A percentile compares a stretch with the other conserved stretches of the same genome.
Evolutionary conservation across 2,797 vertebrate genomes (phyloP).

Genomic region (Fistularia tabacaria): DNA sequence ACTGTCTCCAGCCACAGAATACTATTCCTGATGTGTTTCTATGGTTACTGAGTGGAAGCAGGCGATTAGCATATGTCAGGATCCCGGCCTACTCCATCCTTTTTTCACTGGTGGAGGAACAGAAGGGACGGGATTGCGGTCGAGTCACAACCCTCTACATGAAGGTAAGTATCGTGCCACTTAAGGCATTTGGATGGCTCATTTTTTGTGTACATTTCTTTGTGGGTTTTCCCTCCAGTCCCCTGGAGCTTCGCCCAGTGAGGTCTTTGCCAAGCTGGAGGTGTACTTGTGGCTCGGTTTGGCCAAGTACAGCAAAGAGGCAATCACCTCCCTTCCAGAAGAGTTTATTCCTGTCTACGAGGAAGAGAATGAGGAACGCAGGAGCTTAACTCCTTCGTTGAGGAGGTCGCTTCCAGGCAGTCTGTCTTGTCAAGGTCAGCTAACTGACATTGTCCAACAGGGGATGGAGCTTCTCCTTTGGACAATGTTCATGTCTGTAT

Average conservation of each 20-base stretch:
- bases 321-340: constrained; percentile 74
- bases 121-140: constrained; percentile 86
- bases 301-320: constrained; percentile 84
- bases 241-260: constrained; percentile 76
- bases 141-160: constrained; percentile 84
- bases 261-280: constrained; percentile 90
- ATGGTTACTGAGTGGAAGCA: constrained; percentile 85
- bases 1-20: constrained; percentile 80
- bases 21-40: constrained; percentile 86
- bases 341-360: constrained; percentile 81
- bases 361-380: constrained; percentile 32
- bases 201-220: neutral
- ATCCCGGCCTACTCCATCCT: constrained; percentile 84
- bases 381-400: neutral
- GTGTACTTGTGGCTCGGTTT: constrained; percentile 89
- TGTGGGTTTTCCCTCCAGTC: constrained; percentile 63
- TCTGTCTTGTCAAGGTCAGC: constrained; percentile 83
- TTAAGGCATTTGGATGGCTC: no score
- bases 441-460: neutral
- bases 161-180: constrained; percentile 70
- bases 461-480: neutral
- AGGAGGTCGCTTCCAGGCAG: constrained; percentile 67
- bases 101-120: constrained; percentile 91
- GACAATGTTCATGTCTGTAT: no score
- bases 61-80: constrained; percentile 80